Evolutionary conservation across 2,888 invertebrate species (phyloP), one percentile per base, ranked within the genome.

Genomic region (Charanyca ferruginea): DNA sequence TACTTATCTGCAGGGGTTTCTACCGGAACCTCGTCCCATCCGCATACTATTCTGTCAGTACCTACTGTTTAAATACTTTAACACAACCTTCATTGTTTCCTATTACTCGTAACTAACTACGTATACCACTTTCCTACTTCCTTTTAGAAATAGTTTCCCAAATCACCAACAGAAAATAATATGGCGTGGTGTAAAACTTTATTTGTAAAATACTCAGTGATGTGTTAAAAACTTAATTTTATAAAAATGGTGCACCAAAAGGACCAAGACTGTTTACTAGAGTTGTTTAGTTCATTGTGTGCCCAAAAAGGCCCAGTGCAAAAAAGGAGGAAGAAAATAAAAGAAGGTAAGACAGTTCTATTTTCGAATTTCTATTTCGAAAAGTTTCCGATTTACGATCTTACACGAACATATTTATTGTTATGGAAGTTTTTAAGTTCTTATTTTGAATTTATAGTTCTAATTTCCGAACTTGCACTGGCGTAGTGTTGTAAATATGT

Each of bases 171-270:
- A 7, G 18, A 44, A 28, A 32, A 25, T 35, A 42, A 11, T 42
- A 49, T 57, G 11, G 16, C 9, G 18, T 18, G 41, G 8, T 49
- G 6, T 35, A 11, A 42, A n/a, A 23, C 18, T 44, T 25, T 16
- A 11, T 25, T 20, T 9, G 18, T 44, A 35, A 25, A 9, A 22
- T 32, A n/a, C 3, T 32, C 3, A 25, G 32, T 57, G 38, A 54
- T 32, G 32, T 54, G 23, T 42, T 48, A 22, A 60, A 42, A n/a
- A n/a, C n/a, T n/a, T n/a, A n/a, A n/a, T n/a, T n/a, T n/a, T n/a
- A n/a, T n/a, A 74, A 89, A 66, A 81, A 94, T 94, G 94, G 94
- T 94, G 83, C 90, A 86, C 28, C 87, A 81, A 35, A 89, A 88
- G 71, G 89, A 93, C 28, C 83, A 86, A 60, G 94, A 94, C 79